phyloP scores from a whole-genome alignment of 2,888 invertebrate genomes.

The Nemurella pictetii region DNA sequence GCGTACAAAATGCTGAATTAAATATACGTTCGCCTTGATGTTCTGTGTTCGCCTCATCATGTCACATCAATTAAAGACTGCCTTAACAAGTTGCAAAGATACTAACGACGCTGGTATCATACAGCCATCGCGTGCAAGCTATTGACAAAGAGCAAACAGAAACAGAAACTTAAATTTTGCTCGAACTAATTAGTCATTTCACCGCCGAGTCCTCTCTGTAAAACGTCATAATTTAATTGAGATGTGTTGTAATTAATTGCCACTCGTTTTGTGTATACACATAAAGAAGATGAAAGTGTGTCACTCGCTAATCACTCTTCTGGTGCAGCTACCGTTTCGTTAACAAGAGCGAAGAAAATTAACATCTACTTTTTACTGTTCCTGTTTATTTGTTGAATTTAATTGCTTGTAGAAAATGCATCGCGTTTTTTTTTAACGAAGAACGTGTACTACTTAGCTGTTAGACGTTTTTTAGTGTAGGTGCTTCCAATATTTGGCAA shows the following conservation, averaged over 20 bases:
- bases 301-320: too few relatives aligned
- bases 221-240: not conserved
- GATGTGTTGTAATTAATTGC: not conserved
- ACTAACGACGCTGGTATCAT: not conserved
- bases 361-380: too few relatives aligned
- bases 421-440: too few relatives aligned
- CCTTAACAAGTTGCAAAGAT: not conserved
- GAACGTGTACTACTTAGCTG: too few relatives aligned
- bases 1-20: not conserved
- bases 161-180: not conserved
- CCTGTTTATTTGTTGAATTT: too few relatives aligned
- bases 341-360: too few relatives aligned
- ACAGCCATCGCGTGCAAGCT: not conserved
- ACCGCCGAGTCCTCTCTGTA: not conserved
- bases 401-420: too few relatives aligned
- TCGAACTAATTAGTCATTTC: not conserved
- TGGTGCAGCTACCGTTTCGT: too few relatives aligned
- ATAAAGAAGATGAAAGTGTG: too few relatives aligned
- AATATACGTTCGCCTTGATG: not conserved
- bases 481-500: too few relatives aligned
- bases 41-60: not conserved
- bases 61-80: not conserved
- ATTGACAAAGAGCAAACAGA: not conserved
- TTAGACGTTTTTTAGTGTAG: too few relatives aligned
- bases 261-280: too few relatives aligned